These are phyloP conservation scores for Alosa sapidissima DNA, from an alignment of 2,797 vertebrate species.

Conservation along the genomic window DNA sequence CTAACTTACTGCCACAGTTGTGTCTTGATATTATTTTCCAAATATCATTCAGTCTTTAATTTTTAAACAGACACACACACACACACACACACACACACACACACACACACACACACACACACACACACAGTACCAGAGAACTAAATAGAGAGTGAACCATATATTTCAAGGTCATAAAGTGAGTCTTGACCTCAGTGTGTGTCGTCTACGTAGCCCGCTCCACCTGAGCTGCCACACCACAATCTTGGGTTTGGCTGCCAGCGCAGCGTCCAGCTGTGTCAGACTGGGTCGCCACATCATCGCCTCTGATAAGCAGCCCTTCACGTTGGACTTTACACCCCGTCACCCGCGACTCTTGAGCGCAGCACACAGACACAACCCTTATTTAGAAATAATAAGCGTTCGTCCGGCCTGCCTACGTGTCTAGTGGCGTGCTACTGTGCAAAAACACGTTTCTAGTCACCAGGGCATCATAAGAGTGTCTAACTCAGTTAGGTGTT, in stretches of 20 bases:
- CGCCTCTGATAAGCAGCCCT: constrained; percentile 20
- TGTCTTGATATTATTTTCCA: neutral
- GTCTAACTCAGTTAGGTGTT: neutral
- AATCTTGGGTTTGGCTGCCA: constrained; percentile 1
- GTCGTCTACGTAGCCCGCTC: neutral
- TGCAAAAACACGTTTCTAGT: neutral
- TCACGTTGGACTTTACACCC: constrained; percentile 1
- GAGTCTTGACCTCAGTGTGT: neutral
- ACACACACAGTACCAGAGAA: constrained; percentile 51
- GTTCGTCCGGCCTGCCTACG: neutral
- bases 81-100: constrained; percentile 22
- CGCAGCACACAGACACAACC: neutral
- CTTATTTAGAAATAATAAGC: constrained; percentile 22
- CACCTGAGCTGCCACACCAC: neutral
- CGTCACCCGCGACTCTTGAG: neutral
- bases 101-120: constrained; percentile 18
- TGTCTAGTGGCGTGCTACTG: neutral
- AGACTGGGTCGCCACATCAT: neutral
- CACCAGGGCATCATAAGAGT: neutral
- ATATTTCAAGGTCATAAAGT: constrained; percentile 1
- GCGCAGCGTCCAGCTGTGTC: neutral
- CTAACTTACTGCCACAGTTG: neutral
- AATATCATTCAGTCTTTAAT: neutral
- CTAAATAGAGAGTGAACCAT: neutral
- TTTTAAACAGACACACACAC: neutral